phyloP scores from a whole-genome alignment of 2,888 invertebrate species.

The Nasonovia ribisnigri region DNA sequence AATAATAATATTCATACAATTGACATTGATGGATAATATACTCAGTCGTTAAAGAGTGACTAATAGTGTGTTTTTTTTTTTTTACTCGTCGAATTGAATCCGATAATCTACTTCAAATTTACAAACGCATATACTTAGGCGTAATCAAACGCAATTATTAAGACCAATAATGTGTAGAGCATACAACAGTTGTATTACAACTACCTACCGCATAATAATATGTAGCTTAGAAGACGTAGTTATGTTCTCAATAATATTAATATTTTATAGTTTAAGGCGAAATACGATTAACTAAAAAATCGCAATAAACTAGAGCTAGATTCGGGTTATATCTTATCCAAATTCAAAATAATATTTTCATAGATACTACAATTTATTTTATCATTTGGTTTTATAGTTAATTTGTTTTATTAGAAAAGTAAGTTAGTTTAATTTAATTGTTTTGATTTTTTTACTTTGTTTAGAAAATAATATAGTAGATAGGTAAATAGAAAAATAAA shows the following conservation, averaged over 20 bases:
- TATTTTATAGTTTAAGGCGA: neutral
- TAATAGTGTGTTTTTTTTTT: neutral
- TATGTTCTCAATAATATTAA: neutral
- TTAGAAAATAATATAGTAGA: neutral
- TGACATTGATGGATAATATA: slow-evolving; percentile 18
- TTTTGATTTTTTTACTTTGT: neutral
- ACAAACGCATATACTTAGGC: too few relatives aligned
- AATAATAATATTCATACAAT: slow-evolving; percentile 35
- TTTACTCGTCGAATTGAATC: neutral
- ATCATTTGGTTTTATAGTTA: neutral
- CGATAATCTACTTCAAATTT: neutral
- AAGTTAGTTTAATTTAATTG: neutral
- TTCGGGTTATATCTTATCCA: neutral
- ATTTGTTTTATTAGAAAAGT: neutral
- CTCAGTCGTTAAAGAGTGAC: neutral
- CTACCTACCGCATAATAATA: too few relatives aligned
- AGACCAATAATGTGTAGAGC: neutral
- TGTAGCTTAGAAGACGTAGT: neutral
- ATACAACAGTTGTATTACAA: neutral
- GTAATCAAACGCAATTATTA: neutral
- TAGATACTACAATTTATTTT: neutral
- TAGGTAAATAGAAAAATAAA: neutral
- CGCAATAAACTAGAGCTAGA: neutral
- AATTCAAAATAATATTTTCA: neutral
- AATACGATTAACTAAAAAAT: neutral